Conservation (phyloP, 1,140 invertebrate genomes). For the Ceratoteleas bidentatus region DNA sequence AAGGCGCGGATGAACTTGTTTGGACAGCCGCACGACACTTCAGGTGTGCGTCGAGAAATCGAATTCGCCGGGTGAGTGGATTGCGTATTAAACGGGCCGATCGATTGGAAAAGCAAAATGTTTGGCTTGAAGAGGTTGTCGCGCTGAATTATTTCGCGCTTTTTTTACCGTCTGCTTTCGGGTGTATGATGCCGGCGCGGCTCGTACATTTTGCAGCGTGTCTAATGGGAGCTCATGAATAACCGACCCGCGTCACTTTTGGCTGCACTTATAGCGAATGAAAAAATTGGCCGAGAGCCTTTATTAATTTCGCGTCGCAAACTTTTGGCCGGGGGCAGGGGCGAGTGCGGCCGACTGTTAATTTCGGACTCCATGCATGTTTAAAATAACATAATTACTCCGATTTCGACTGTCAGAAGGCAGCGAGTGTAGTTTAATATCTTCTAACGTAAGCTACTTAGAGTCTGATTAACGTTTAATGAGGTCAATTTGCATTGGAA, state of each 20-base stretch:
- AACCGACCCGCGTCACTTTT: slow-evolving; percentile 46
- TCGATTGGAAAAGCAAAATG: slow-evolving; percentile 57
- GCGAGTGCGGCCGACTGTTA: neutral
- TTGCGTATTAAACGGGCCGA: slow-evolving; percentile 47
- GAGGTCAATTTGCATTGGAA: slow-evolving; percentile 38
- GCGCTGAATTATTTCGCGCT: slow-evolving; percentile 45
- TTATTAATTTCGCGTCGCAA: slow-evolving; percentile 12
- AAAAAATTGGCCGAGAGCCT: slow-evolving; percentile 15
- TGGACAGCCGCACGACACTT: slow-evolving; percentile 44
- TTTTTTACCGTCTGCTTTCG: slow-evolving; percentile 34
- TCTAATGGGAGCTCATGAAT: slow-evolving; percentile 57
- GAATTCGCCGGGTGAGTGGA: slow-evolving; percentile 23
- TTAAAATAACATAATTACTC: slow-evolving; percentile 40
- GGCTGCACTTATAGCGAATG: slow-evolving; percentile 41
- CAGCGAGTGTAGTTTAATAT: slow-evolving; percentile 36
- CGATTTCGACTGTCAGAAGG: slow-evolving; percentile 36
- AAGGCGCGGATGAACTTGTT: slow-evolving; percentile 28
- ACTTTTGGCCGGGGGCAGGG: neutral
- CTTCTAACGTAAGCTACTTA: slow-evolving; percentile 57
- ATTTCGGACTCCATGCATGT: slow-evolving; percentile 15
- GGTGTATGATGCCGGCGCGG: slow-evolving; percentile 1
- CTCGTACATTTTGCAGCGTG: slow-evolving; percentile 51
- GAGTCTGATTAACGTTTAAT: slow-evolving; percentile 39
- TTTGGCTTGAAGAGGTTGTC: slow-evolving; percentile 50
- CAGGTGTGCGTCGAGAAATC: slow-evolving; percentile 43